Conservation (phyloP, 1,140 invertebrate genomes). For the Stegodyphus mimosarum region DNA sequence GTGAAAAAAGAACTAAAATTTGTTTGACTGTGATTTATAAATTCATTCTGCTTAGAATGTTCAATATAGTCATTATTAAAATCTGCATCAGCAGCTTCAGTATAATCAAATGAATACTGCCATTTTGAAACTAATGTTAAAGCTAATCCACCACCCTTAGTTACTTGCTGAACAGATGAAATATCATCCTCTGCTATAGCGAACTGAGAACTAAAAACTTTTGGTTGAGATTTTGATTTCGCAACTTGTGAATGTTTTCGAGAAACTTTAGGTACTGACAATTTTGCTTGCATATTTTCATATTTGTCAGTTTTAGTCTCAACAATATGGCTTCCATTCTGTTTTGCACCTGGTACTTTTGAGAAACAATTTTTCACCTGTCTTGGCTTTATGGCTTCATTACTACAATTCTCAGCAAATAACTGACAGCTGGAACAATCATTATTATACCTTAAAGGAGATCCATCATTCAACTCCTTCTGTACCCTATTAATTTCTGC, state of each 20-base stretch:
- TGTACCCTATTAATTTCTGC: too few relatives aligned
- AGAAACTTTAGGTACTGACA: not conserved
- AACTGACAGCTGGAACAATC: too few relatives aligned
- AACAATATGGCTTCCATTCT: too few relatives aligned
- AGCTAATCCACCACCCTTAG: slow-evolving; percentile 71
- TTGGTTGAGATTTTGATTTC: not conserved
- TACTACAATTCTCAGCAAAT: too few relatives aligned
- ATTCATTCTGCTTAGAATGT: not conserved
- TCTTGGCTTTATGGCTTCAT: too few relatives aligned
- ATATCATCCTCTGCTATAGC: slow-evolving; percentile 83
- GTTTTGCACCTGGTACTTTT: too few relatives aligned
- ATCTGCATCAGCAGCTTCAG: slow-evolving; percentile 86
- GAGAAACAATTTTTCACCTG: too few relatives aligned
- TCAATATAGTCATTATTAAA: slow-evolving; percentile 69
- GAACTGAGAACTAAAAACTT: slow-evolving; percentile 81
- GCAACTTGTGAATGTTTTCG: not conserved
- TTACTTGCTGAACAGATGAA: slow-evolving; percentile 84
- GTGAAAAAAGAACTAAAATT: not conserved
- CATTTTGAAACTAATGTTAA: slow-evolving; percentile 84
- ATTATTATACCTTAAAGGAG: too few relatives aligned
- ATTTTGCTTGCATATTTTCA: not conserved
- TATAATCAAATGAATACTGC: slow-evolving; percentile 94
- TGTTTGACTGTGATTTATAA: not conserved
- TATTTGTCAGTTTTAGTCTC: too few relatives aligned
- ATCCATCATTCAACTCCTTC: too few relatives aligned